phyloP scores from a whole-genome alignment of 2,888 invertebrate species.

The Isoperla grammatica region DNA sequence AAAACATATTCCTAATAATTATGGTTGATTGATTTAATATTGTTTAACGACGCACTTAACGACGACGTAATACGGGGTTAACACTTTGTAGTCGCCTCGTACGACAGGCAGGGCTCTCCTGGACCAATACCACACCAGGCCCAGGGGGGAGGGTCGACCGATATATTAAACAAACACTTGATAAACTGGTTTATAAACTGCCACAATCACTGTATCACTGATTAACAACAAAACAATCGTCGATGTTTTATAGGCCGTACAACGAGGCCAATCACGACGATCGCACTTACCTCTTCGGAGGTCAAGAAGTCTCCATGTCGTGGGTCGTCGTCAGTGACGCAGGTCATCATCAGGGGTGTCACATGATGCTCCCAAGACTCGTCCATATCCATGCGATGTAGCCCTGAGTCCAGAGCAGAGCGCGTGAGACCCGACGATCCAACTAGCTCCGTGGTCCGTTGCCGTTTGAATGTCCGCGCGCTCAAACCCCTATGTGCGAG shows the following conservation, averaged over 20 bases:
- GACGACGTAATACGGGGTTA: too few relatives aligned
- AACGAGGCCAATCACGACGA: neutral
- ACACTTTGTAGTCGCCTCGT: too few relatives aligned
- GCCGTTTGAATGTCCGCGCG: constrained; percentile 31
- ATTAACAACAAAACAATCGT: too few relatives aligned
- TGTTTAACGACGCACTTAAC: too few relatives aligned
- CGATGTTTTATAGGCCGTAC: neutral
- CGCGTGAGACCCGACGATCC: constrained; percentile 4
- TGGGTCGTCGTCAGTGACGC: constrained; percentile 49
- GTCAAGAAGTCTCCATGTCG: constrained; percentile 2
- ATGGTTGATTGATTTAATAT: too few relatives aligned
- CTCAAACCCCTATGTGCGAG: constrained; percentile 38
- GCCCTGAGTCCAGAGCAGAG: neutral
- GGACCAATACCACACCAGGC: too few relatives aligned
- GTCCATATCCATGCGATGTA: constrained; percentile 29
- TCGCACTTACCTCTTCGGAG: constrained; percentile 23
- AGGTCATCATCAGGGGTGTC: constrained; percentile 46
- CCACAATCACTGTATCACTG: too few relatives aligned
- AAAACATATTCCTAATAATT: too few relatives aligned
- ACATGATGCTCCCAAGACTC: constrained; percentile 53
- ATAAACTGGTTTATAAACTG: too few relatives aligned
- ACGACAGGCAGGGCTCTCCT: too few relatives aligned
- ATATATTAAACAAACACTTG: too few relatives aligned
- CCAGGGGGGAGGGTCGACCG: too few relatives aligned
- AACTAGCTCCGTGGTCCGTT: constrained; percentile 9